Base-by-base conservation (phyloP, 2,888 invertebrate species). In the Acholoe squamosa region DNA sequence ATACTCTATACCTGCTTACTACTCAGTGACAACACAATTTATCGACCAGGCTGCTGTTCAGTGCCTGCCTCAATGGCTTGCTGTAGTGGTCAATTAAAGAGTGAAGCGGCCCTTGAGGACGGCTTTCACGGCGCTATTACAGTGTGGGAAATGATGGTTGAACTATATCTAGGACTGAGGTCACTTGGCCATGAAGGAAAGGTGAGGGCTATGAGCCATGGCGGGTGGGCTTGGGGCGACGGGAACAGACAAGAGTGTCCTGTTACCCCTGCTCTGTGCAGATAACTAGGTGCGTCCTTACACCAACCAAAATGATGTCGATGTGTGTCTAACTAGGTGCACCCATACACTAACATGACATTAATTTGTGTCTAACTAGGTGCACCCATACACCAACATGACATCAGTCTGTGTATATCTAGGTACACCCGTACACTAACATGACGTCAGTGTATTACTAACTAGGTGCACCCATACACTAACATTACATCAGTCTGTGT, bases 31-130 rank as follows among this genome's bases (percentile, higher is more conserved):
- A 71, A 71, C 71, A 71, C 71, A 71, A 71, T 71, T 71, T 71
- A 71, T 71, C 71, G 71, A 28, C 71, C 71, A 71, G 25, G 31
- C 71, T 71, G 28, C 28, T 14, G 14, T 25, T 3, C 28, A 22
- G 28, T 3, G 28, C 71, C 28, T 16, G 71, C 71, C 25, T 71
- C 71, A 71, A 71, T 71, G 71, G 28, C 71, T 25, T 71, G 71
- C 28, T 71, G 71, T 28, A 71, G 12, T 71, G 71, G 71, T 71
- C 71, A 71, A 71, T 71, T 71, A 71, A 71, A 71, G 71, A 71
- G 71, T 71, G 71, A 28, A 71, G 71, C 71, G 25, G 71, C 25
- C 71, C 71, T 71, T 28, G 25, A 71, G 71, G 71, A 28, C 31
- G 71, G 28, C 71, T 71, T 71, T 71, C 71, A 71, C 71, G 31